Evolutionary conservation across 2,888 invertebrate species (phyloP), one percentile per base, ranked within the genome.

Genomic region (Muscina levida): DNA sequence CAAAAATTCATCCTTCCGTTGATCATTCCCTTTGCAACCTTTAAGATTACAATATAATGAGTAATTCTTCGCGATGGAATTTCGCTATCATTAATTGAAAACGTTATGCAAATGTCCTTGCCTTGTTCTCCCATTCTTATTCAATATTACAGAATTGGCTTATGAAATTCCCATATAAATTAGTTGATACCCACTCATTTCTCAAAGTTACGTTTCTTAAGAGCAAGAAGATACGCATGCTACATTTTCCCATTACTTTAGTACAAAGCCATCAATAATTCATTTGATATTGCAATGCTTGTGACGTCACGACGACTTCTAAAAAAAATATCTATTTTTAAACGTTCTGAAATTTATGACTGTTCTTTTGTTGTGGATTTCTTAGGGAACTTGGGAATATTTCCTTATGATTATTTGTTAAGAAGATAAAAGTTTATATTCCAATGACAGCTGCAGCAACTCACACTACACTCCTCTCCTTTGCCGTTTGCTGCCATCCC

Each of bases 361-460:
- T 53, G 53, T 53, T 53, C 53, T 22, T 53, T 24, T 53, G 24
- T 53, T 53, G 53, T 53, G 19, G n/a, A n/a, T 53, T 24, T 22
- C 53, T 53, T 53, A 5, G 31, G 8, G 8, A 53, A 53, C 24
- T 53, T 22, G 24, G 13, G 13, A 11, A 53, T 53, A 22, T 24
- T 24, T 22, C 22, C 22, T 53, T 22, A 1, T 53, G 53, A 11
- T 53, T 53, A 53, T 53, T 53, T 22, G 10, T 53, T 53, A 53
- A 53, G 53, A 1, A 53, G 53, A 53, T 53, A 53, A 53, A 11
- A 53, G 24, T 24, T 53, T 22, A 24, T 24, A 3, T n/a, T n/a
- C n/a, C n/a, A n/a, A n/a, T n/a, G n/a, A n/a, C n/a, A n/a, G n/a
- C n/a, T 53, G 17, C 22, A 31, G 31, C 53, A 22, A 48, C 8